Evolutionary conservation across 1,140 invertebrate species (phyloP).

Genomic region (Dendroctonus ponderosae): DNA sequence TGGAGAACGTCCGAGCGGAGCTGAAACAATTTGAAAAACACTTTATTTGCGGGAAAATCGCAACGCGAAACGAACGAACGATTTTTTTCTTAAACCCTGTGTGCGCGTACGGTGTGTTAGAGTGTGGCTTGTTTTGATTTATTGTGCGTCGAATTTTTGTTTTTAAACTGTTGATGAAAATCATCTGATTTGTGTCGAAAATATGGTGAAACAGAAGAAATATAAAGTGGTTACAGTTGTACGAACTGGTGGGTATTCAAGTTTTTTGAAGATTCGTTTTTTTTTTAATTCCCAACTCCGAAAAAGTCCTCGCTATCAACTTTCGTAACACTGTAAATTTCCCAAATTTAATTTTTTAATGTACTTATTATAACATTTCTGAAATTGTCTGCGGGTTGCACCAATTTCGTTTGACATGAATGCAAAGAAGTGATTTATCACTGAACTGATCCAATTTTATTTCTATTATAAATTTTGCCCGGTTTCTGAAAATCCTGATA

Average conservation of each 20-base stretch:
- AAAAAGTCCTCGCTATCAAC: no score
- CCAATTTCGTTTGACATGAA: no score
- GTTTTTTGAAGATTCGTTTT: background rate
- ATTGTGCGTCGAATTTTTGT: no score
- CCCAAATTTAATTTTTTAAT: no score
- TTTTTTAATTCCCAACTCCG: no score
- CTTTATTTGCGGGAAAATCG: slow-evolving; percentile 18
- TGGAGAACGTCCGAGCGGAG: slow-evolving; percentile 11
- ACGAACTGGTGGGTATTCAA: slow-evolving; percentile 19
- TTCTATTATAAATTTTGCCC: no score
- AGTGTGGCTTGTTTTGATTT: background rate
- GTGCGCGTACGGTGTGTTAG: slow-evolving; percentile 15
- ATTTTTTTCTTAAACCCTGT: slow-evolving; percentile 2
- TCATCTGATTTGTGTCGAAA: background rate
- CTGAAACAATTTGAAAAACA: slow-evolving; percentile 21
- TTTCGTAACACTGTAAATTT: no score
- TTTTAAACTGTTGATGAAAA: background rate
- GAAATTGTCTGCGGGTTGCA: no score
- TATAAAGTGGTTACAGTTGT: slow-evolving; percentile 26
- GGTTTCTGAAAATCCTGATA: no score
- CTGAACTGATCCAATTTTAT: no score
- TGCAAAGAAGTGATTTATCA: no score
- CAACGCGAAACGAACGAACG: slow-evolving; percentile 20
- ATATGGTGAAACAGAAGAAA: slow-evolving; percentile 33
- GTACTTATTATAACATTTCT: no score